Conservation (phyloP, 2,797 vertebrate genomes). For the Champsocephalus esox region DNA sequence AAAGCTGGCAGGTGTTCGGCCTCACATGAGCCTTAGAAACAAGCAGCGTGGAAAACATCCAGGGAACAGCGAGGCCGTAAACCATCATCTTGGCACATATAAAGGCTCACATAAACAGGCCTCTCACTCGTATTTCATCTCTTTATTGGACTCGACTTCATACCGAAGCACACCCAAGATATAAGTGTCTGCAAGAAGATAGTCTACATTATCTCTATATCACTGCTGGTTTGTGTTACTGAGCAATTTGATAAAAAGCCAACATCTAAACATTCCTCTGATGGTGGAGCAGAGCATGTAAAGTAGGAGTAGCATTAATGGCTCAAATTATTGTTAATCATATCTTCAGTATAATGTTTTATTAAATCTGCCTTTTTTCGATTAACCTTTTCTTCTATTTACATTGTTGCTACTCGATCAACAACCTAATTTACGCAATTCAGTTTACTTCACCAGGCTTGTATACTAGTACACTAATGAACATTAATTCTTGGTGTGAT, state of each 20-base stretch:
- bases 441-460: background rate
- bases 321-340: slow-evolving; percentile 41
- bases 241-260: slow-evolving; percentile 68
- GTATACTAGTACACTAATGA: background rate
- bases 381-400: slow-evolving; percentile 20
- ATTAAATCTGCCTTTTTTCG: background rate
- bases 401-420: background rate
- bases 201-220: slow-evolving; percentile 53
- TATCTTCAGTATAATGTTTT: slow-evolving; percentile 33
- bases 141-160: slow-evolving; percentile 62
- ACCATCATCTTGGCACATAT: slow-evolving; percentile 64
- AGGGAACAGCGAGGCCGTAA: slow-evolving; percentile 63
- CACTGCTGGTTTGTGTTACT: slow-evolving; percentile 46
- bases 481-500: too few species aligned
- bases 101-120: slow-evolving; percentile 71
- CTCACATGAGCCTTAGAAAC: slow-evolving; percentile 62
- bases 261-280: slow-evolving; percentile 56
- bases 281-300: slow-evolving; percentile 44
- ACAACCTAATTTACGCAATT: background rate
- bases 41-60: slow-evolving; percentile 64
- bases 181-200: slow-evolving; percentile 66
- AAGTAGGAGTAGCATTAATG: slow-evolving; percentile 38
- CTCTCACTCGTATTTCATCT: slow-evolving; percentile 74
- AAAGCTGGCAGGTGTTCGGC: slow-evolving; percentile 68
- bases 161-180: slow-evolving; percentile 44